A percentile compares a stretch with the other conserved stretches of the same genome.
phyloP scores from a whole-genome alignment of 2,888 invertebrate species.

The Vannuccia rotundouncinata region DNA sequence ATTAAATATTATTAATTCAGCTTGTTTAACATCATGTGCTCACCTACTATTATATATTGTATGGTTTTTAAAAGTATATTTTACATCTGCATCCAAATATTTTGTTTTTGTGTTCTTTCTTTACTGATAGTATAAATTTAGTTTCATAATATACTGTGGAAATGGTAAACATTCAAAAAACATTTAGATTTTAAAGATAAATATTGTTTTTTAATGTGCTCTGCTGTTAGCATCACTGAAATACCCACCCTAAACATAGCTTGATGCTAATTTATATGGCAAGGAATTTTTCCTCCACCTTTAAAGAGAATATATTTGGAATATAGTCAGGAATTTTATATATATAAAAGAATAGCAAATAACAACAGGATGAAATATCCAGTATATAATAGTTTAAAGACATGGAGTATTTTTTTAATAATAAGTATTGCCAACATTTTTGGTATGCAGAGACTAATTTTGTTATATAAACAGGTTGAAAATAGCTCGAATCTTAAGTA shows the following conservation, averaged over 20 bases:
- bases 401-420: too few species aligned
- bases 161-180: not conserved
- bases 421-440: too few species aligned
- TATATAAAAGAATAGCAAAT: too few species aligned
- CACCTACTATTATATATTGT: not conserved
- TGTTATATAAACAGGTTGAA: too few species aligned
- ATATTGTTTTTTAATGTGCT: constrained; percentile 4
- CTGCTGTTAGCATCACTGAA: constrained; percentile 11
- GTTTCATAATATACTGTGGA: not conserved
- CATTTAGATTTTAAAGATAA: constrained; percentile 5
- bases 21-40: not conserved
- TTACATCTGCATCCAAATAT: not conserved
- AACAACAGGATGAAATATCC: too few species aligned
- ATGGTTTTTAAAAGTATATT: not conserved
- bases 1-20: not conserved
- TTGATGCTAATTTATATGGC: not conserved
- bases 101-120: not conserved
- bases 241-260: not conserved
- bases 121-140: not conserved
- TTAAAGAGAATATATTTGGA: too few species aligned
- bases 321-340: too few species aligned
- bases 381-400: too few species aligned
- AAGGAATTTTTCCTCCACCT: not conserved
- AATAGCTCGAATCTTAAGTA: too few species aligned
- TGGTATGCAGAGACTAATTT: too few species aligned